Conservation (phyloP, 2,113 vertebrate genomes). For the Mohoua ochrocephala region DNA sequence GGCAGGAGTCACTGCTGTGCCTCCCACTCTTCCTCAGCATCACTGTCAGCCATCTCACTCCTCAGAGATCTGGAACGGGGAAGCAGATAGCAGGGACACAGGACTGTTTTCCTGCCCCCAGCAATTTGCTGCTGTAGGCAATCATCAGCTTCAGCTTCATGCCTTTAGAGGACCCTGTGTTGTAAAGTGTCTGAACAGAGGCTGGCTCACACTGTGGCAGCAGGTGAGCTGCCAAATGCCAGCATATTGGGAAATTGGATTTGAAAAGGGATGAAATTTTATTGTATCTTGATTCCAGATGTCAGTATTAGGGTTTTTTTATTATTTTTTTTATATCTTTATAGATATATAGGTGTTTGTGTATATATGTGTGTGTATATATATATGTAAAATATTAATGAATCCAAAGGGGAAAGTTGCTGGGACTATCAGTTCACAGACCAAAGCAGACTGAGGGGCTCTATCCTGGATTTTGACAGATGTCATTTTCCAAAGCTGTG, state of each 20-base stretch:
- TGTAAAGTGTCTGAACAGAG: background rate
- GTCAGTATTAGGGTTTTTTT: background rate
- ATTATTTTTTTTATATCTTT: background rate
- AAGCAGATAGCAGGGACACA: background rate
- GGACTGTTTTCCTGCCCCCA: background rate
- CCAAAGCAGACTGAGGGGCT: background rate
- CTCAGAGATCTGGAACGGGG: background rate
- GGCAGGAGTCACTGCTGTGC: background rate
- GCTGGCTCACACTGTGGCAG: background rate
- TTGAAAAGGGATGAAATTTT: background rate
- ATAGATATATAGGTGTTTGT: too few species aligned
- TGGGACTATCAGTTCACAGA: background rate
- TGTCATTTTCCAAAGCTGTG: background rate
- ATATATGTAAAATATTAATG: background rate
- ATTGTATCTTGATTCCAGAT: background rate
- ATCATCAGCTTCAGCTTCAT: accelerated
- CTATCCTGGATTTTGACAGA: background rate
- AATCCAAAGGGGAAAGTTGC: background rate
- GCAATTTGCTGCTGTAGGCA: background rate
- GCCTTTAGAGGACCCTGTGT: accelerated
- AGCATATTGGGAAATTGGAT: background rate
- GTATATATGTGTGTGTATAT: background rate
- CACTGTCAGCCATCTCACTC: background rate
- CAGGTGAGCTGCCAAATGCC: background rate
- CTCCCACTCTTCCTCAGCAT: background rate